These are phyloP conservation scores for Apocheima hispidaria DNA, from an alignment of 2,888 invertebrate genomes.

Conservation along the genomic window DNA sequence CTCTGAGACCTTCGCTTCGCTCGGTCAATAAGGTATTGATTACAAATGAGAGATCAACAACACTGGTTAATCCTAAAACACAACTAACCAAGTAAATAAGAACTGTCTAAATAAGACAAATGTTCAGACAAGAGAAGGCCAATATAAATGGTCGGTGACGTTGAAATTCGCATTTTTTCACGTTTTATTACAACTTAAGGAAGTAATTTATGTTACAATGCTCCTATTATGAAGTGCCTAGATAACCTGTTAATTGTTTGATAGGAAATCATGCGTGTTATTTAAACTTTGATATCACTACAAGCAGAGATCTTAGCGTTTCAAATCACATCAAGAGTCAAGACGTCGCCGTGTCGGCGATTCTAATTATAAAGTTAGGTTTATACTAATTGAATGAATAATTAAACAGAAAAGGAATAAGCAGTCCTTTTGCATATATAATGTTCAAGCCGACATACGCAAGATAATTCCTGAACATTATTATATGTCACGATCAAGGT, in stretches of 20 bases:
- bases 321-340: too few species aligned
- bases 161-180: constrained; percentile 47
- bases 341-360: not conserved
- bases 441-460: not conserved
- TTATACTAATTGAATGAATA: not conserved
- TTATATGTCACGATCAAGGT: constrained; percentile 29
- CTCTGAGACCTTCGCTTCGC: too few species aligned
- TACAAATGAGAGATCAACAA: constrained; percentile 27
- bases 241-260: constrained; percentile 44
- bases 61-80: constrained; percentile 19
- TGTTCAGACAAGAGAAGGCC: constrained; percentile 25
- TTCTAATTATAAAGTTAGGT: not conserved
- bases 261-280: constrained; percentile 44
- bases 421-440: not conserved
- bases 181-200: constrained; percentile 51
- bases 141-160: constrained; percentile 25
- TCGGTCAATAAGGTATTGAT: too few species aligned
- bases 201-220: constrained; percentile 55
- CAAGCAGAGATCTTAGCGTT: too few species aligned
- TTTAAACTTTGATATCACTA: constrained; percentile 35
- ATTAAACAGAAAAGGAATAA: not conserved
- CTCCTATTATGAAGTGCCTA: constrained; percentile 41
- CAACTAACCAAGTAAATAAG: constrained; percentile 22
- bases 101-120: constrained; percentile 13
- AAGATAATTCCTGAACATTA: not conserved